These are phyloP conservation scores for Balaenoptera acutorostrata DNA, from an alignment of 2,113 vertebrate species.

Conservation along the genomic window DNA sequence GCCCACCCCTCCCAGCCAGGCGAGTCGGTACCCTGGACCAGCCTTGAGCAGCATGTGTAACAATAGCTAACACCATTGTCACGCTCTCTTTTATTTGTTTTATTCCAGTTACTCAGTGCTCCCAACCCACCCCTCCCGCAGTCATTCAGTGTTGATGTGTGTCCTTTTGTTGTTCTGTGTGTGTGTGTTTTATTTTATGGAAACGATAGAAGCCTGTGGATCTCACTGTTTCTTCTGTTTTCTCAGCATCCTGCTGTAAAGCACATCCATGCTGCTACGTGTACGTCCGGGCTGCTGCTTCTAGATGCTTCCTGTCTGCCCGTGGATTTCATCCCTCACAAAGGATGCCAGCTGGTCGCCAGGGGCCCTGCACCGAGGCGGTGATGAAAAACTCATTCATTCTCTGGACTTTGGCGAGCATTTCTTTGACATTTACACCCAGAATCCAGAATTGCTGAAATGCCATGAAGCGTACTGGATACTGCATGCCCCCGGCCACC, in stretches of 20 bases:
- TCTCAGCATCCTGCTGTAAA: neutral
- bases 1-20: neutral
- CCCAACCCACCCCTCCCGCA: neutral
- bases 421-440: neutral
- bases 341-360: neutral
- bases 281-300: neutral
- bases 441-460: neutral
- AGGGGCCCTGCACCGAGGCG: rapidly evolving
- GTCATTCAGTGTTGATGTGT: rapidly evolving
- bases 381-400: neutral
- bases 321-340: rapidly evolving
- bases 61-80: rapidly evolving
- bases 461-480: neutral
- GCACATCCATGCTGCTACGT: rapidly evolving
- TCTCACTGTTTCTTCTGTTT: neutral
- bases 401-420: neutral
- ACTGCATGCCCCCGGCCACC: rapidly evolving
- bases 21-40: neutral
- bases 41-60: rapidly evolving
- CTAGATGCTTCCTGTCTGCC: neutral
- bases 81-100: neutral
- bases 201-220: too few species aligned
- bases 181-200: neutral
- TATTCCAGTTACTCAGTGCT: rapidly evolving
- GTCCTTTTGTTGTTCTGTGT: neutral